Evolutionary conservation across 92 coral and sea anemone genomes (phyloP), one percentile per base, ranked within the genome.

Genomic region (Actinernus sp.): DNA sequence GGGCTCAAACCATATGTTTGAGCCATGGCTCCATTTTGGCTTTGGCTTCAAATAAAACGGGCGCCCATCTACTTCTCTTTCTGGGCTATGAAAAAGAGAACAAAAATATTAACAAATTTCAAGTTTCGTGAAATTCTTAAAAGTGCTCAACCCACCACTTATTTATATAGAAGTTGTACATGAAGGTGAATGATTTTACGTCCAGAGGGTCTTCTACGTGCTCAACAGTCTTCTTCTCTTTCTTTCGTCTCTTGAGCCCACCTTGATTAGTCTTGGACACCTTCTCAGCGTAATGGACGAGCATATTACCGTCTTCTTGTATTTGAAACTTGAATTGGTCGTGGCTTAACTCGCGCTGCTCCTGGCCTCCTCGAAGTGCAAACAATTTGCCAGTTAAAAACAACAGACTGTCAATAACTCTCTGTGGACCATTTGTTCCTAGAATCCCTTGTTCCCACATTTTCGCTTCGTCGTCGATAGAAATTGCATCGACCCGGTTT

Each of bases 221-320:
- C 46, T 47, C 11, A 4, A 62, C 72, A 13, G 19, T 63, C 55
- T 74, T 74, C 31, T 13, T 29, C 23, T 61, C 51, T 17, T 26
- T 30, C 46, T 74, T 73, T 62, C 82, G 36, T 20, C 73, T 65
- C 31, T 73, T 73, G 21, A 74, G 43, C 10, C 82, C 82, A 19
- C 82, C 82, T 74, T 74, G 82, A 24, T 62, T 74, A n/a, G 82
- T 61, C 72, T 74, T 74, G 18, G 82, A 74, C 47, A 26, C 36
- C 19, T 27, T 54, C 19, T 48, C 24, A 19, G 20, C 24, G 24
- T 26, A 56, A 12, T 23, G 27, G 21, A 56, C 18, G n/a, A n/a
- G 38, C 63, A 56, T 56, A 5, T 13, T 27, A 21, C 63, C 23
- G 23, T 56, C 63, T 12, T 6, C 2, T 31, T 71, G 68, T 3